Conservation (phyloP, 2,113 vertebrate species). For the Mobula hypostoma region DNA sequence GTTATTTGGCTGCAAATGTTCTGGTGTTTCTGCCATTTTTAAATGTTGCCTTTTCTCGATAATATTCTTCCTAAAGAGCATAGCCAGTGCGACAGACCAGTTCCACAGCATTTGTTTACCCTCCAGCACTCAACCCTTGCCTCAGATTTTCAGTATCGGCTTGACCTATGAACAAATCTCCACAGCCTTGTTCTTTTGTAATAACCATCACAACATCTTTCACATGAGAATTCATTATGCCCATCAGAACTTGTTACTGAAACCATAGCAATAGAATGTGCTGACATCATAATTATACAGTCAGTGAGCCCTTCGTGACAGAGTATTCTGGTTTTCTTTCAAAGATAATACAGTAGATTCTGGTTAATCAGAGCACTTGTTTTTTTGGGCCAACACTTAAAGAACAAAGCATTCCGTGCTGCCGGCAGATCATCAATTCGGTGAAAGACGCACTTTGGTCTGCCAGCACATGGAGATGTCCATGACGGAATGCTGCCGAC, state of each 20-base stretch:
- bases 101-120: not conserved
- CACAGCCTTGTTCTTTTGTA: not conserved
- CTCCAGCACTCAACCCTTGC: not conserved
- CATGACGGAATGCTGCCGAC: too few species aligned
- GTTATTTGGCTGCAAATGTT: not conserved
- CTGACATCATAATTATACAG: not conserved
- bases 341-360: not conserved
- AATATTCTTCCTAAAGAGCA: not conserved
- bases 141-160: not conserved
- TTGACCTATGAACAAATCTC: not conserved
- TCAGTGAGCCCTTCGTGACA: not conserved
- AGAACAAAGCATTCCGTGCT: too few species aligned
- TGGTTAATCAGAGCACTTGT: too few species aligned
- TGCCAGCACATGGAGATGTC: too few species aligned
- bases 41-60: not conserved
- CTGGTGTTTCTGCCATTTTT: not conserved
- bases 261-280: conserved; percentile 1
- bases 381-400: too few species aligned
- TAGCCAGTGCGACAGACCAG: not conserved
- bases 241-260: not conserved
- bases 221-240: not conserved
- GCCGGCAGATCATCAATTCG: too few species aligned
- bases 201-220: not conserved
- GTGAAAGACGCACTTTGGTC: too few species aligned
- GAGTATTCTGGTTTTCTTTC: not conserved